Percentiles rank a stretch among this genome's conserved stretches.
These are phyloP conservation scores for Monoplex corrugatus DNA, from an alignment of 2,888 invertebrate genomes.

Conservation along the genomic window DNA sequence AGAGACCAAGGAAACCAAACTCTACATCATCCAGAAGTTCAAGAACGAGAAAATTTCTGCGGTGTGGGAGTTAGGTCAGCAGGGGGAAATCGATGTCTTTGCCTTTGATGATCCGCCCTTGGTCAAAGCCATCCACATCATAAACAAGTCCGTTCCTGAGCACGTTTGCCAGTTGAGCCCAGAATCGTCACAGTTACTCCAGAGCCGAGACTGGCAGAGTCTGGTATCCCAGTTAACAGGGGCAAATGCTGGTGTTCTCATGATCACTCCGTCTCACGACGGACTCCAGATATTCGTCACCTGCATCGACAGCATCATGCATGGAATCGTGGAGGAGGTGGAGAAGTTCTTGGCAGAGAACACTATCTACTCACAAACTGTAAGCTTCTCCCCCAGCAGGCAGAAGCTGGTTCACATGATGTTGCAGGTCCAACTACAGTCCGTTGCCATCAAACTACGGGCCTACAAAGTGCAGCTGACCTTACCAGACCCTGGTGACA, in stretches of 20 bases:
- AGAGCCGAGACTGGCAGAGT: conserved; percentile 32
- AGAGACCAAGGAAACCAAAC: neutral
- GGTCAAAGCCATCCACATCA: conserved; percentile 20
- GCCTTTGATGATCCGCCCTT: conserved; percentile 11
- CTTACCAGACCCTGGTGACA: neutral
- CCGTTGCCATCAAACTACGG: conserved; percentile 33
- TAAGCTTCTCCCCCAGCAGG: conserved; percentile 47
- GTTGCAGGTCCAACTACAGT: conserved; percentile 48
- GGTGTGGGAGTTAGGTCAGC: conserved; percentile 41
- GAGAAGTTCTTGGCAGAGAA: conserved; percentile 55
- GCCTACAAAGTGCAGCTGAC: conserved; percentile 23
- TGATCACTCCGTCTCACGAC: conserved; percentile 28
- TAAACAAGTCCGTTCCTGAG: conserved; percentile 33
- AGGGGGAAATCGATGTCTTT: neutral
- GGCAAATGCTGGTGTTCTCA: conserved; percentile 32
- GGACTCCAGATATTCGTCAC: conserved; percentile 14
- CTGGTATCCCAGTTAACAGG: neutral
- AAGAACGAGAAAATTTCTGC: neutral
- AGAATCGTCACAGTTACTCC: conserved; percentile 26
- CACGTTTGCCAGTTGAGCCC: conserved; percentile 27
- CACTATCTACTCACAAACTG: conserved; percentile 50
- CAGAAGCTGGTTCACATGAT: conserved; percentile 56
- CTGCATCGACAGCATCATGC: conserved; percentile 33
- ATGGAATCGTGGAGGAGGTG: conserved; percentile 45
- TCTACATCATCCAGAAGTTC: conserved; percentile 38